Evolutionary conservation across 2,888 invertebrate species (phyloP), one percentile per base, ranked within the genome.

Genomic region (Electrophaes corylata): DNA sequence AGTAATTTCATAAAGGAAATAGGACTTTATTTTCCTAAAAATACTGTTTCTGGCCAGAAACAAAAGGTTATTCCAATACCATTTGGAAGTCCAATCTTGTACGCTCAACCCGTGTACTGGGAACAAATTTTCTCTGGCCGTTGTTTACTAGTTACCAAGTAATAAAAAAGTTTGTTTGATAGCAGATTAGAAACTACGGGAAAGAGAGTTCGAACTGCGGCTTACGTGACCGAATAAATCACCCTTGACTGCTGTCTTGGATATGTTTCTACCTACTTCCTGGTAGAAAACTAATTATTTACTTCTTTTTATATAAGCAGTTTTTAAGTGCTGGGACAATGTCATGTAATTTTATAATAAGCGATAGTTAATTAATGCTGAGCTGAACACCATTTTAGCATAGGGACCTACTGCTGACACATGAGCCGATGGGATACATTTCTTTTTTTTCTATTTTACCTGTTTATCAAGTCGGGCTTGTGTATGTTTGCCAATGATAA

Each of bases 111-210:
- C 69, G 70, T 70, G 75, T 74, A 63, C 68, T 40, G 40, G 35
- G 71, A 75, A 78, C 78, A 76, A 76, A 76, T 76, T 78, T 72
- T 70, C 73, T 70, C 64, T 65, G 64, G 67, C 66, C 76, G 77
- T 79, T 85, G 83, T 84, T 86, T 84, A 79, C 82, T 79, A 80
- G 83, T 86, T 85, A 83, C 77, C 75, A 81, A 86, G 81, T 82
- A 86, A 86, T 86, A 86, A 85, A 86, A 80, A 84, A 86, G 83
- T 84, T 81, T 81, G 79, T 85, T 84, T 78, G 83, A 84, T 82
- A 82, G 82, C 81, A 86, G 84, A 86, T 87, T 86, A 85, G 84
- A 79, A 84, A 84, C 78, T 81, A 79, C 76, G 75, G 73, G 72
- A 70, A 81, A 75, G 77, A 70, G 68, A 79, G 78, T 79, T 78